These are phyloP conservation scores for Sebastolobus alascanus DNA, from an alignment of 2,797 vertebrate genomes.

Conservation along the genomic window DNA sequence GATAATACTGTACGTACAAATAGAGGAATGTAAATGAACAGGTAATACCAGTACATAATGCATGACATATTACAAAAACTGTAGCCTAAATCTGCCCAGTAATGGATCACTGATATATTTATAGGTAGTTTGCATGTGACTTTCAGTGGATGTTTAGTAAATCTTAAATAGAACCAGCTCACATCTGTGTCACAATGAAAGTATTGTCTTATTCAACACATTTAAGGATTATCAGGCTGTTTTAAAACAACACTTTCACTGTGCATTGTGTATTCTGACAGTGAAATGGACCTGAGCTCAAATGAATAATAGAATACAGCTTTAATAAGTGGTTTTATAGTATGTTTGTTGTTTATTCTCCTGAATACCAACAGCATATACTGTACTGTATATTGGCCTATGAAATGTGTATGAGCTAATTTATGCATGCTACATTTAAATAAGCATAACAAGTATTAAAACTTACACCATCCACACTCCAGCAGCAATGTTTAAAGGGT, in stretches of 20 bases:
- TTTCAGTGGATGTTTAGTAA: not conserved
- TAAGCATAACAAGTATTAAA: not conserved
- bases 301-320: not conserved
- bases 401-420: not conserved
- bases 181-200: not conserved
- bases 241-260: not conserved
- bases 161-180: not conserved
- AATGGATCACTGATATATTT: not conserved
- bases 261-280: not conserved
- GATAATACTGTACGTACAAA: not conserved
- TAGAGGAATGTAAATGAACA: constrained; percentile 9
- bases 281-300: not conserved
- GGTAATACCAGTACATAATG: not conserved
- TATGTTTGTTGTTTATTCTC: not conserved
- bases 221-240: not conserved
- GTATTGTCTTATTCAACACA: not conserved
- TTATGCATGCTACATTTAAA: not conserved
- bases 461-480: constrained; percentile 99
- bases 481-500: constrained; percentile 95
- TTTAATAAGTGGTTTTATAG: not conserved
- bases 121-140: not conserved
- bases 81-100: not conserved
- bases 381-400: not conserved
- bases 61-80: not conserved
- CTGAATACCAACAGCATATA: not conserved